These are phyloP conservation scores for Atethmia centrago DNA, from an alignment of 2,888 invertebrate genomes.

Conservation along the genomic window DNA sequence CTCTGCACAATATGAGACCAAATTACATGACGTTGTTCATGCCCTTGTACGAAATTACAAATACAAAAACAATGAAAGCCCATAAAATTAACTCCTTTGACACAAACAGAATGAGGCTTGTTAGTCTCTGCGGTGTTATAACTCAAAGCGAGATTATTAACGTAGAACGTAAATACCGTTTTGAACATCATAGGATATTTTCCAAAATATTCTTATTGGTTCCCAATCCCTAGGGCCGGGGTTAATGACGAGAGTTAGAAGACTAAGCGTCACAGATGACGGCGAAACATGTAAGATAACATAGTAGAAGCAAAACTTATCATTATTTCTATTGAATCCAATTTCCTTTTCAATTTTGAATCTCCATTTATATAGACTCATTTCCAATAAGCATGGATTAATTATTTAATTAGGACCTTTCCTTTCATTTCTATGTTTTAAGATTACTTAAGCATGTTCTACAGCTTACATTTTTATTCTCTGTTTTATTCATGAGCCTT, in stretches of 20 bases:
- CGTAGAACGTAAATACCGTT: conserved; percentile 10
- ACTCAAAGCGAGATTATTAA: conserved; percentile 31
- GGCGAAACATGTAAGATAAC: conserved; percentile 93
- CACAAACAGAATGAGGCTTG: conserved; percentile 62
- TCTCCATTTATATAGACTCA: conserved; percentile 53
- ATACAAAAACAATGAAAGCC: no score
- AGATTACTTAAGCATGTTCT: conserved; percentile 47
- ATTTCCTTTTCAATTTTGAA: conserved; percentile 49
- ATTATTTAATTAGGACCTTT: conserved; percentile 45
- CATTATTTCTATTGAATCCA: conserved; percentile 43
- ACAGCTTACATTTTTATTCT: conserved; percentile 46
- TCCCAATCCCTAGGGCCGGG: conserved; percentile 82
- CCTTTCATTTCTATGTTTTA: conserved; percentile 29
- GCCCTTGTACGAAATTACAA: conserved; percentile 43
- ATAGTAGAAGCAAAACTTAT: conserved; percentile 63
- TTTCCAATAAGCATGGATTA: conserved; percentile 64
- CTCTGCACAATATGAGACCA: conserved; percentile 27
- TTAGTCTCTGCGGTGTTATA: conserved; percentile 60
- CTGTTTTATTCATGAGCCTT: conserved; percentile 46
- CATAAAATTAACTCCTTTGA: conserved; percentile 67
- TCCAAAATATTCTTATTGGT: conserved; percentile 51
- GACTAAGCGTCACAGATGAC: conserved; percentile 93
- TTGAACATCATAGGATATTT: conserved; percentile 16
- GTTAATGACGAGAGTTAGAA: conserved; percentile 90
- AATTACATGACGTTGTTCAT: conserved; percentile 32